Conservation (phyloP, 1,140 invertebrate genomes). For the Drosophila sulfurigaster region DNA sequence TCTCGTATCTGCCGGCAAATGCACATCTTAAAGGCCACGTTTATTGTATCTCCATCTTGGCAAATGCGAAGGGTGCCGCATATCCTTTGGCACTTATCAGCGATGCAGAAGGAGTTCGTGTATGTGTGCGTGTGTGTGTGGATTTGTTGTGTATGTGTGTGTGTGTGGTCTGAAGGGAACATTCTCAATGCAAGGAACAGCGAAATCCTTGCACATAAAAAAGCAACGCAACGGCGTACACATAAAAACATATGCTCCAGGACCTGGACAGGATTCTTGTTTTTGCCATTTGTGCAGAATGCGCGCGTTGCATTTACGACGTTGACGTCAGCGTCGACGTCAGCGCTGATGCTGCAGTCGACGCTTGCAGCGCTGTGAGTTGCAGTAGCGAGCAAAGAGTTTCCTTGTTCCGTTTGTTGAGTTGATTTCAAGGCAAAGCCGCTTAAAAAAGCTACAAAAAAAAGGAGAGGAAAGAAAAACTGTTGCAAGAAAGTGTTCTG, state of each 20-base stretch:
- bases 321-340: conserved; percentile 34
- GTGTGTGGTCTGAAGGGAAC: conserved; percentile 14
- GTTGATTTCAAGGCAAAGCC: conserved; percentile 55
- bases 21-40: conserved; percentile 30
- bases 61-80: conserved; percentile 34
- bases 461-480: conserved; percentile 1
- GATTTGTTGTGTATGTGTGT: neutral
- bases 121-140: neutral
- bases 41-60: conserved; percentile 25
- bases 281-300: conserved; percentile 28
- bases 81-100: conserved; percentile 62
- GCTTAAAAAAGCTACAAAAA: conserved; percentile 51
- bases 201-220: conserved; percentile 71
- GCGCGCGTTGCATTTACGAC: conserved; percentile 31
- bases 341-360: conserved; percentile 36
- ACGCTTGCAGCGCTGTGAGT: conserved; percentile 44
- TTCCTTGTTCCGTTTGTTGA: conserved; percentile 41
- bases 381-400: conserved; percentile 23
- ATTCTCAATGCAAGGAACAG: conserved; percentile 45
- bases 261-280: conserved; percentile 54
- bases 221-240: conserved; percentile 51
- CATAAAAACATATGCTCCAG: conserved; percentile 74
- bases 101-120: conserved; percentile 18
- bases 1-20: neutral
- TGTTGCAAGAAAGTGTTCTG: conserved; percentile 44